Base-by-base conservation (phyloP, 1,140 invertebrate genomes). In the Homalodisca vitripennis region DNA sequence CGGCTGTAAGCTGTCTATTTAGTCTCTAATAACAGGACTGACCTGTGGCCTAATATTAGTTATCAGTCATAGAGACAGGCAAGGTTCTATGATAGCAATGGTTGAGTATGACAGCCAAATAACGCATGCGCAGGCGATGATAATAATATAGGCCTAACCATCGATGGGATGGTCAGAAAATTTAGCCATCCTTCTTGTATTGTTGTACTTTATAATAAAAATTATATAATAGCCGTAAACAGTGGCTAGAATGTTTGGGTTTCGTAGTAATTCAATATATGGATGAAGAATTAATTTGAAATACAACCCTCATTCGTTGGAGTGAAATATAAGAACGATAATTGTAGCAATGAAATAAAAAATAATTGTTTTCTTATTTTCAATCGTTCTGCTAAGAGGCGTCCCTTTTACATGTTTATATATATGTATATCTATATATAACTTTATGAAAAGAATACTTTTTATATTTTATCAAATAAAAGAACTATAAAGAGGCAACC, bases 51-150 rank as follows among this genome's bases (percentile, higher is more conserved):
- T 84, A 2, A 93, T 82, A 65, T 86, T 85, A 48, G 85, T 84
- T 74, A 91, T 86, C 13, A 94, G 76, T 91, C 91, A 93, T 74
- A 93, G 85, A 1, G 91, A 92, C n/a, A 94, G 77, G 75, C 89
- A 92, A 0, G 91, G 89, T 76, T 94, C 92, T 57, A 93, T 75
- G 72, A 92, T 87, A 12, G 92, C 90, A 86, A 93, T 92, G 0
- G 89, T 85, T 0, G 87, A 87, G 0, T 91, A 93, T 1, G 89
- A 89, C 10, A 90, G 79, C 78, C 86, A 90, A 71, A 93, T 91
- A 10, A 88, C 86, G 14, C 88, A 84, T 27, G 84, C 82, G 64
- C 85, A 84, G 55, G 87, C 81, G 30, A 89, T 70, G 30, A 89
- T 85, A 70, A 84, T 81, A 62, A 82, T 80, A 74, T 89, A 85